Base-by-base conservation (phyloP, 2,888 invertebrate genomes). In the Drosophila subsilvestris region DNA sequence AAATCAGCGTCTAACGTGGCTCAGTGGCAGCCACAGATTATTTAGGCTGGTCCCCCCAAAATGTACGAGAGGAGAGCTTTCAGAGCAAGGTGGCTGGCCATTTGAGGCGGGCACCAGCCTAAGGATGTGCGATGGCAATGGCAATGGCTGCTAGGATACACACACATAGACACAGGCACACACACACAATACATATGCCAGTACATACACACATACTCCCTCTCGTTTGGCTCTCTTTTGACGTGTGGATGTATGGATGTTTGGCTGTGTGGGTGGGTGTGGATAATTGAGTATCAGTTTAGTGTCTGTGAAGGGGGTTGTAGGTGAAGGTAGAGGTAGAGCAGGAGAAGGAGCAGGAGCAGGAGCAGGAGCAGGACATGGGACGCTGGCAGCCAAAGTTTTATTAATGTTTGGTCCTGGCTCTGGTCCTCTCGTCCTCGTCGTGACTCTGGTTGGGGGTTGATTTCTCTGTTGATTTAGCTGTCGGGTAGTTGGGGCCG, bases 61-160 rank as follows among this genome's bases (percentile, higher is more conserved):
- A 18, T 29, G 18, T 2, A 6, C 0, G 17, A 14, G n/a, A 12
- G 20, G 17, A 14, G n/a, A 12, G 20, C 25, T 3, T 32, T 32
- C 12, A 12, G 51, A 4, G 4, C 22, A 58, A 25, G 32, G 43
- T 25, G 59, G 44, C 71, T 60, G 67, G 49, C 72, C 72, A 50
- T 44, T 44, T 49, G 48, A 45, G 14, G 71, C 67, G 44, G 49
- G 49, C 50, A 67, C 18, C 49, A 51, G 72, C 71, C 50, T 47
- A 71, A 68, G 62, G 60, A 59, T 42, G 47, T 55, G 53, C 75
- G 75, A 70, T 82, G 87, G 82, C 82, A 82, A 82, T 83, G 82
- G 85, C 89, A 83, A 89, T 89, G 89, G 89, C 89, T 89, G 89
- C 80, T 80, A 76, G 85, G 68, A 77, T 84, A 86, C 69, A 74